These are phyloP conservation scores for Artibeus jamaicensis DNA, from an alignment of 2,797 vertebrate genomes.

Conservation along the genomic window DNA sequence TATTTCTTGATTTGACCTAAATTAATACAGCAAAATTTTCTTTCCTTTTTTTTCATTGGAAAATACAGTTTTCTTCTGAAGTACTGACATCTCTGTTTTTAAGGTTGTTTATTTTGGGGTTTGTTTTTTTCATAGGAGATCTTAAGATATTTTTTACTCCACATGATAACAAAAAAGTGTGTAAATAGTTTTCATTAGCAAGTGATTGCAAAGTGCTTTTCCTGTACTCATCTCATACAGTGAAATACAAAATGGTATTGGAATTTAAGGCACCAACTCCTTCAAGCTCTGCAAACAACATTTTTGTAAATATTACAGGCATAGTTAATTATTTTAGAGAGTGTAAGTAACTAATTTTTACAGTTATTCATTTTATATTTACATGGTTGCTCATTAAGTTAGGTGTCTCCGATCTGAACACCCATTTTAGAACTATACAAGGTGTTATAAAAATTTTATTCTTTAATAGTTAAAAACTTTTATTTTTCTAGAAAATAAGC, in stretches of 20 bases:
- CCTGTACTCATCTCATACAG: slow-evolving; percentile 35
- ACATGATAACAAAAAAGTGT: slow-evolving; percentile 8
- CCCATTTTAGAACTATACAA: neutral
- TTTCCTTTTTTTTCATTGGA: neutral
- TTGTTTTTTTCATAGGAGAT: neutral
- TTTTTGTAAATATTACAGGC: neutral
- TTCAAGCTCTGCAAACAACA: neutral
- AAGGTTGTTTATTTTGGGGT: neutral
- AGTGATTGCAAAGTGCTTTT: slow-evolving; percentile 59
- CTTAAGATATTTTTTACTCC: slow-evolving; percentile 37
- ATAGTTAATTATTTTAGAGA: slow-evolving; percentile 25
- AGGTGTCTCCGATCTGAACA: neutral
- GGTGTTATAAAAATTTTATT: neutral
- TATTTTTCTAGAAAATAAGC: neutral
- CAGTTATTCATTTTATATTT: neutral
- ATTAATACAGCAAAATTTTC: neutral
- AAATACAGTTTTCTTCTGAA: neutral
- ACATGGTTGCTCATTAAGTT: neutral
- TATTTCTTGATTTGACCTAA: neutral
- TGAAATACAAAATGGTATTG: slow-evolving; percentile 28
- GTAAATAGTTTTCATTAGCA: slow-evolving; percentile 61
- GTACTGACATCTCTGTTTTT: neutral
- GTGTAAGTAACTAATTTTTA: neutral
- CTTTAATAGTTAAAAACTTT: neutral
- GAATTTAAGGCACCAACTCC: neutral